Conservation (phyloP, 2,888 invertebrate genomes). For the Dynastes maya region DNA sequence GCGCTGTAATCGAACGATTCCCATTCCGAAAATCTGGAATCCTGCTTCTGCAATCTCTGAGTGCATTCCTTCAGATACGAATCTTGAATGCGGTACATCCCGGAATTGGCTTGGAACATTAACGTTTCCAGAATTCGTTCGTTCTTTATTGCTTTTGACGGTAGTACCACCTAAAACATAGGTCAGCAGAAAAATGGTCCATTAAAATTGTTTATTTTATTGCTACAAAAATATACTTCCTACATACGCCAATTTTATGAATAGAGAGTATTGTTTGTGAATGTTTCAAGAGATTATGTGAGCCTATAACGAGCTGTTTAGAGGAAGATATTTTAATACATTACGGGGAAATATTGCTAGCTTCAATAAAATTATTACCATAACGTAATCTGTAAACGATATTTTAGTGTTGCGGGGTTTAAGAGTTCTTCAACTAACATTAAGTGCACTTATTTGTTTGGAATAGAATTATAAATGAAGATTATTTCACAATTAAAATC, state of each 20-base stretch:
- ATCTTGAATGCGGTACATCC: slow-evolving; percentile 93
- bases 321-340: too few species aligned
- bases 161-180: slow-evolving; percentile 81
- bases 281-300: not conserved
- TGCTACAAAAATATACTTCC: too few species aligned
- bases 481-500: too few species aligned
- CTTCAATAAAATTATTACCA: too few species aligned
- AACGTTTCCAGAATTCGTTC: slow-evolving; percentile 93
- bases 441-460: too few species aligned
- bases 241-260: too few species aligned
- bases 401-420: too few species aligned
- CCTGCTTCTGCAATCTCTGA: slow-evolving; percentile 89
- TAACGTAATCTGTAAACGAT: too few species aligned
- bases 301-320: too few species aligned
- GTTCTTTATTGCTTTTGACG: slow-evolving; percentile 93
- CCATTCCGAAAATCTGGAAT: slow-evolving; percentile 88
- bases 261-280: slow-evolving; percentile 23
- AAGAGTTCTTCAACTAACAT: too few species aligned
- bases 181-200: slow-evolving; percentile 5
- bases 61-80: slow-evolving; percentile 90
- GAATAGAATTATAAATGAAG: too few species aligned
- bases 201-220: not conserved
- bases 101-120: slow-evolving; percentile 94
- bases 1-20: slow-evolving; percentile 82
- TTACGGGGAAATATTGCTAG: too few species aligned